Conservation (phyloP, 2,888 invertebrate genomes). For the Autographa pulchrina region DNA sequence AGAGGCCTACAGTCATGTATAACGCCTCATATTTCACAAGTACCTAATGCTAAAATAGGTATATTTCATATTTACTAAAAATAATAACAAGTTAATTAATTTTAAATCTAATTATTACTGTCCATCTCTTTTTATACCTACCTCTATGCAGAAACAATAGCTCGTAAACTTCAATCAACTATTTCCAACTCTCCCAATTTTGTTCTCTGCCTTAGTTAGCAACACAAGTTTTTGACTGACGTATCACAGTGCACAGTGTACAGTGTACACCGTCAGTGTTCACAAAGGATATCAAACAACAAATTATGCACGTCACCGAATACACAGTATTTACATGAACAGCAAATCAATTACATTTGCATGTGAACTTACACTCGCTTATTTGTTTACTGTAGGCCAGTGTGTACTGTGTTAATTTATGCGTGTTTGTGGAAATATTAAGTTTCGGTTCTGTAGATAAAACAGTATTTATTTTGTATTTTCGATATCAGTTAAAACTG, state of each 20-base stretch:
- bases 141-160: neutral
- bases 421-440: constrained; percentile 26
- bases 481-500: too few relatives aligned
- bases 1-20: too few relatives aligned
- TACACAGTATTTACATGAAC: constrained; percentile 21
- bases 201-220: neutral
- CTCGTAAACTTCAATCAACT: neutral
- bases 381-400: constrained; percentile 27
- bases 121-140: too few relatives aligned
- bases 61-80: too few relatives aligned
- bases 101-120: too few relatives aligned
- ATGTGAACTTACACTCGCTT: constrained; percentile 32
- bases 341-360: constrained; percentile 53
- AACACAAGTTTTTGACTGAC: constrained; percentile 11
- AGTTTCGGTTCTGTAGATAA: constrained; percentile 5
- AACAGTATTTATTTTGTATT: neutral
- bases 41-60: too few relatives aligned
- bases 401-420: constrained; percentile 27
- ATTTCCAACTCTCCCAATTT: neutral
- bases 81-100: too few relatives aligned
- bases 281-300: constrained; percentile 25
- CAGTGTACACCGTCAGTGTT: constrained; percentile 24
- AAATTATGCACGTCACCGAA: constrained; percentile 22
- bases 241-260: constrained; percentile 1
- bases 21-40: too few relatives aligned